These are phyloP conservation scores for Dermatemys mawii DNA, from an alignment of 2,113 vertebrate genomes.

Conservation along the genomic window DNA sequence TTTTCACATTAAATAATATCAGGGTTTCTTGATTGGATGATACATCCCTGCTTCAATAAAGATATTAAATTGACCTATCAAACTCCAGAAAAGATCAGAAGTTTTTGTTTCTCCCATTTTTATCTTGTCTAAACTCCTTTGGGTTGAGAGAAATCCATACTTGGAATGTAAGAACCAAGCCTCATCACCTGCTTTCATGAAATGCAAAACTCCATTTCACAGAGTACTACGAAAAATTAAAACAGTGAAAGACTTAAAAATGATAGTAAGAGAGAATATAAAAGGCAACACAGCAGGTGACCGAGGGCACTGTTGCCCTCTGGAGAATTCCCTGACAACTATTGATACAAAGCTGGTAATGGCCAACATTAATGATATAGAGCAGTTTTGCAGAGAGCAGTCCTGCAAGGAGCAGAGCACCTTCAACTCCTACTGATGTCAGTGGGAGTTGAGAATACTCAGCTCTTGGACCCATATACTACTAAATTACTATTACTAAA, in stretches of 20 bases:
- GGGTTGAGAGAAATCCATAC: background rate
- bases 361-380: background rate
- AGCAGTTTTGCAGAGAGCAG: background rate
- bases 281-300: background rate
- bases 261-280: background rate
- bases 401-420: background rate
- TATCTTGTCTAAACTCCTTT: background rate
- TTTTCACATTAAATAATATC: background rate
- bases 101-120: background rate
- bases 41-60: background rate
- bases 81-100: background rate
- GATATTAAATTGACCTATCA: background rate
- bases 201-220: background rate
- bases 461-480: background rate
- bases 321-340: background rate
- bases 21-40: background rate
- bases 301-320: background rate
- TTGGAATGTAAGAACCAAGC: background rate
- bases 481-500: background rate
- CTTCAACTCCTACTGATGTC: background rate
- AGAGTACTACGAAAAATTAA: background rate
- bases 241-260: background rate
- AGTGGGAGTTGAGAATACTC: background rate
- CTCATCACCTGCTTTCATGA: background rate
- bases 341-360: background rate